Base-by-base conservation (phyloP, 1,140 invertebrate species). In the Drosophila aff. region DNA sequence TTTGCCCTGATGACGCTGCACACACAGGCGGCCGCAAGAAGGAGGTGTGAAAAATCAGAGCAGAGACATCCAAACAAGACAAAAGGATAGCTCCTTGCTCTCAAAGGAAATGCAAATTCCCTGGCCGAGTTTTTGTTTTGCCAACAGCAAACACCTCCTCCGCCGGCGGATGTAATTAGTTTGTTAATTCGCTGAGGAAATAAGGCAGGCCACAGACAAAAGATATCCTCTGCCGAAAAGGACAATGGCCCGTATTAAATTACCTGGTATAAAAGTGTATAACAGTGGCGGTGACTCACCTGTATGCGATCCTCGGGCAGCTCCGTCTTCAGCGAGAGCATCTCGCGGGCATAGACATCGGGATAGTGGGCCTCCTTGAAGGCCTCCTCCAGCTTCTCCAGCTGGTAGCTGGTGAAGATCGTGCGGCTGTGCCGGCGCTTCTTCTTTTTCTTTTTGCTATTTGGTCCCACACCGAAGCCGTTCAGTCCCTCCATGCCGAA, bases 331-430 rank as follows among this genome's bases (percentile, higher is more conserved):
- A 99, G 94, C 23, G 98, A 98, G 61, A 99, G 95, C 96, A 99
- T 98, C 95, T 99, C 99, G 68, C 99, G 94, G 46, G 98, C 98
- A 93, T 99, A 99, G 59, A 99, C 98, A 94, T 99, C 99, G 1
- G 99, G 99, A 94, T 99, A 99, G 94, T 99, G 98, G 64, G 98
- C 98, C 92, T 99, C 98, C 94, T 99, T 99, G 95, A 99, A 99
- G 11, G 98, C 98, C 93, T 99, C 98, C 94, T 99, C 99, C 92
- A 99, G 94, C 94, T 99, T 98, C 94, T 99, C 98, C 94, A 99
- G 95, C 94, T 99, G 98, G 94, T 98, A 98, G 92, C 97, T 98
- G 50, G 98, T 99, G 95, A 99, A 99, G 93, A 99, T 99, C 81
- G 98, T 99, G 94, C 98, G 81, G 23, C 92, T 97, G 96, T 95